Evolutionary conservation across 2,797 vertebrate genomes (phyloP).

Genomic region (Okamejei kenojei): DNA sequence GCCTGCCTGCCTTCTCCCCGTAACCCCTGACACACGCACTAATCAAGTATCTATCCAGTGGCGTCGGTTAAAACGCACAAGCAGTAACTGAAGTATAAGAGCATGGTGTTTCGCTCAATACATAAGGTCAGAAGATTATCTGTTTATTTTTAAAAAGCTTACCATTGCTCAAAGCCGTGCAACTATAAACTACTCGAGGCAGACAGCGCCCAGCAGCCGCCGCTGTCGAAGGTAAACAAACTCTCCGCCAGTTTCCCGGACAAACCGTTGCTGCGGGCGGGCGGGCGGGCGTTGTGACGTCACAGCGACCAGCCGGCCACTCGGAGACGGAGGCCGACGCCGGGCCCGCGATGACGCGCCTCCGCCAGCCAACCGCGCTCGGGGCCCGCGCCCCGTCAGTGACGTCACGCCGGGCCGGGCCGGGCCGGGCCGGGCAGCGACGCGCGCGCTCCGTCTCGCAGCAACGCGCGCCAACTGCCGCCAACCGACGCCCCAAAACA

Average conservation of each 20-base stretch:
- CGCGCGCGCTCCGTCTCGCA: too few relatives aligned
- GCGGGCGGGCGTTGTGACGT: not conserved
- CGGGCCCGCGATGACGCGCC: not conserved
- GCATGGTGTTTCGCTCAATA: not conserved
- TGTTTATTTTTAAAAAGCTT: not conserved
- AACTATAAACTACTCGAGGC: not conserved
- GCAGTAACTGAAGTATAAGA: not conserved
- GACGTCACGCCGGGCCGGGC: too few relatives aligned
- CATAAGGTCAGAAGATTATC: not conserved
- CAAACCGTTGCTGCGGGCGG: not conserved
- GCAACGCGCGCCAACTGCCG: not conserved
- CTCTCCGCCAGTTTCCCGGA: not conserved
- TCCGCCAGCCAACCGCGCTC: not conserved
- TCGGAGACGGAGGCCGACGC: not conserved
- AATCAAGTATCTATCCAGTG: not conserved
- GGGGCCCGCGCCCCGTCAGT: not conserved
- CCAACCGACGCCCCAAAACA: not conserved
- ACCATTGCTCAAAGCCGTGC: not conserved
- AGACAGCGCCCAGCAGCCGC: not conserved
- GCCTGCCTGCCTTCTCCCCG: too few relatives aligned
- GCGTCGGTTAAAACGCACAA: not conserved
- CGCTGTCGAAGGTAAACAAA: slow-evolving; percentile 21
- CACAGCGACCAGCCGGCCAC: not conserved
- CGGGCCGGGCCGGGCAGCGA: too few relatives aligned
- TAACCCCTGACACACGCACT: too few relatives aligned